phyloP scores from a whole-genome alignment of 2,888 invertebrate genomes.

The Lycia hirtaria region DNA sequence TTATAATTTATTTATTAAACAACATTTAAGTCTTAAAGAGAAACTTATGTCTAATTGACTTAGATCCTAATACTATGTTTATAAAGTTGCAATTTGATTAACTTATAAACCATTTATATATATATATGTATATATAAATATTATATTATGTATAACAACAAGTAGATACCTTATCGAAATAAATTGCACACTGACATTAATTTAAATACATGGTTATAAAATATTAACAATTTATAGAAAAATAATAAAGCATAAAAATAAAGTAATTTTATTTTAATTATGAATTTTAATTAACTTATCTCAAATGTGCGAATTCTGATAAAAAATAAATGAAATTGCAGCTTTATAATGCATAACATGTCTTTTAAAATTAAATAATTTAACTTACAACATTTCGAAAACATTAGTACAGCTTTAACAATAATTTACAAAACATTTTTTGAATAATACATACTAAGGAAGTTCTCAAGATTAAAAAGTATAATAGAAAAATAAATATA shows the following conservation, averaged over 20 bases:
- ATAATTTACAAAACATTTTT: slow-evolving; percentile 34
- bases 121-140: too few relatives aligned
- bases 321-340: slow-evolving; percentile 19
- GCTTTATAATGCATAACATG: slow-evolving; percentile 23
- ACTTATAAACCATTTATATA: too few relatives aligned
- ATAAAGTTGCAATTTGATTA: slow-evolving; percentile 31
- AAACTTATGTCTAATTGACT: slow-evolving; percentile 36
- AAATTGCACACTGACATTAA: too few relatives aligned
- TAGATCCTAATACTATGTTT: slow-evolving; percentile 17
- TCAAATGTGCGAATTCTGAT: too few relatives aligned
- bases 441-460: slow-evolving; percentile 7
- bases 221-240: too few relatives aligned
- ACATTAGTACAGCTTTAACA: slow-evolving; percentile 30
- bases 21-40: slow-evolving; percentile 45
- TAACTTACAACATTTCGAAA: slow-evolving; percentile 29
- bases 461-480: not conserved
- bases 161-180: too few relatives aligned
- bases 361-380: slow-evolving; percentile 22
- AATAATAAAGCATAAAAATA: too few relatives aligned
- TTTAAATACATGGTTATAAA: too few relatives aligned
- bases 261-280: too few relatives aligned
- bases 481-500: not conserved
- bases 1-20: slow-evolving; percentile 41
- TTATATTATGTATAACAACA: too few relatives aligned
- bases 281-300: too few relatives aligned